phyloP scores from a whole-genome alignment of 2,797 vertebrate species.

The Hylomyscus alleni region DNA sequence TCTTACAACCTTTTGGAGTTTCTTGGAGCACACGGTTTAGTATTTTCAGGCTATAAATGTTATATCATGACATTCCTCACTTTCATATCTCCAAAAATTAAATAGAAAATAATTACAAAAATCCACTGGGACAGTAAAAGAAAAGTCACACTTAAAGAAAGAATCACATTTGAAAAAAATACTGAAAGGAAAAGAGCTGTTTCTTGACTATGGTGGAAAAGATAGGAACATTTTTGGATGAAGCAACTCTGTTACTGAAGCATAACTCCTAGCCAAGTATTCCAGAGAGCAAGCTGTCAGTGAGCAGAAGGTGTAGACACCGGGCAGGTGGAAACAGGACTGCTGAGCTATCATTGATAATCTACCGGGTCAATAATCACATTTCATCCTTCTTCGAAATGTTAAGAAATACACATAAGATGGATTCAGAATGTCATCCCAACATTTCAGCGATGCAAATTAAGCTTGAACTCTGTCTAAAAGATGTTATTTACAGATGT shows the following conservation, averaged over 20 bases:
- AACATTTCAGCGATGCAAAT: conserved; percentile 73
- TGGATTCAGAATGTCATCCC: conserved; percentile 51
- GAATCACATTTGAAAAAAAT: background rate
- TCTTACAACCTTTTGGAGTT: background rate
- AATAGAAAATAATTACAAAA: conserved; percentile 79
- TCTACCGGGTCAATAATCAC: conserved; percentile 83
- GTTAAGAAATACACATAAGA: conserved; percentile 83
- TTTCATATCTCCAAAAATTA: conserved; percentile 73
- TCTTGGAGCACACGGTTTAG: background rate
- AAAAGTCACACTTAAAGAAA: conserved; percentile 82
- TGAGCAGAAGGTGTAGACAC: conserved; percentile 78
- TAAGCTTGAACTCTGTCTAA: conserved; percentile 69
- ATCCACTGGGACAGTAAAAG: conserved; percentile 52
- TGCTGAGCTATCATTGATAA: conserved; percentile 80
- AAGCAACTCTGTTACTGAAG: conserved; percentile 79
- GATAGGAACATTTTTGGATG: conserved; percentile 80
- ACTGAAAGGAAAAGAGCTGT: conserved; percentile 66
- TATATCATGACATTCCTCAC: conserved; percentile 60
- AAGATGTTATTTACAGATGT: conserved; percentile 67
- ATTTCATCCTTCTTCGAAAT: conserved; percentile 76
- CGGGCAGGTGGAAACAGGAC: conserved; percentile 72
- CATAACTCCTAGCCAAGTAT: conserved; percentile 84
- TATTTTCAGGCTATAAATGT: background rate
- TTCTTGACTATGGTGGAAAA: conserved; percentile 78
- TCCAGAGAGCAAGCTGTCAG: conserved; percentile 84